These are phyloP conservation scores for Periophthalmus magnuspinnatus DNA, from an alignment of 2,797 vertebrate genomes.

Conservation along the genomic window DNA sequence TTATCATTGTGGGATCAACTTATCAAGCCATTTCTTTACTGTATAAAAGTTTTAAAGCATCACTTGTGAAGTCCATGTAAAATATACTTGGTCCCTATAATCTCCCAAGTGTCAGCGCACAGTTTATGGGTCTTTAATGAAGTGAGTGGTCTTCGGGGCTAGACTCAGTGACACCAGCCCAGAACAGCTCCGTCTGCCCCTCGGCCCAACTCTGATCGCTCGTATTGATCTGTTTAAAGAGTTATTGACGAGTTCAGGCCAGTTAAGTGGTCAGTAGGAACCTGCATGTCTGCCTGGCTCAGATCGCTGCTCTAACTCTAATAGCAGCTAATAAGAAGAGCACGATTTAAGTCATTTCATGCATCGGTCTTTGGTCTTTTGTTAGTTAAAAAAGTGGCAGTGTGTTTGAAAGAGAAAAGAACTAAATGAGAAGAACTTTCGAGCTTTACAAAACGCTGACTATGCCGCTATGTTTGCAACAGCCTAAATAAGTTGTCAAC, in stretches of 20 bases:
- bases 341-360: not conserved
- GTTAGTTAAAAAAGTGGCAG: too few species aligned
- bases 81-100: not conserved
- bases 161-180: constrained; percentile 54
- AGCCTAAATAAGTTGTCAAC: too few species aligned
- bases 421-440: too few species aligned
- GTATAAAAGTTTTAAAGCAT: too few species aligned
- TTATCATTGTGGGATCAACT: too few species aligned
- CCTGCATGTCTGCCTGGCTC: constrained; percentile 34
- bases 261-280: constrained; percentile 62
- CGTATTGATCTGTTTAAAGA: constrained; percentile 72
- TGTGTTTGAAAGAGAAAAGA: too few species aligned
- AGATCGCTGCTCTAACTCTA: constrained; percentile 26
- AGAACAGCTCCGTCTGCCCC: constrained; percentile 56
- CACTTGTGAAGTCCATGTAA: not conserved
- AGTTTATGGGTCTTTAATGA: constrained; percentile 61
- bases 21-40: too few species aligned
- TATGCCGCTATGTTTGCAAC: too few species aligned
- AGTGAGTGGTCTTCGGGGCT: constrained; percentile 50
- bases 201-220: constrained; percentile 52
- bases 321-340: constrained; percentile 8
- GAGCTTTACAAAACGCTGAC: too few species aligned
- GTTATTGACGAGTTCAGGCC: constrained; percentile 60
- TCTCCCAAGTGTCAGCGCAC: constrained; percentile 22
- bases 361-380: not conserved